Conservation (phyloP, 2,797 vertebrate genomes). For the Vespertilio murinus region DNA sequence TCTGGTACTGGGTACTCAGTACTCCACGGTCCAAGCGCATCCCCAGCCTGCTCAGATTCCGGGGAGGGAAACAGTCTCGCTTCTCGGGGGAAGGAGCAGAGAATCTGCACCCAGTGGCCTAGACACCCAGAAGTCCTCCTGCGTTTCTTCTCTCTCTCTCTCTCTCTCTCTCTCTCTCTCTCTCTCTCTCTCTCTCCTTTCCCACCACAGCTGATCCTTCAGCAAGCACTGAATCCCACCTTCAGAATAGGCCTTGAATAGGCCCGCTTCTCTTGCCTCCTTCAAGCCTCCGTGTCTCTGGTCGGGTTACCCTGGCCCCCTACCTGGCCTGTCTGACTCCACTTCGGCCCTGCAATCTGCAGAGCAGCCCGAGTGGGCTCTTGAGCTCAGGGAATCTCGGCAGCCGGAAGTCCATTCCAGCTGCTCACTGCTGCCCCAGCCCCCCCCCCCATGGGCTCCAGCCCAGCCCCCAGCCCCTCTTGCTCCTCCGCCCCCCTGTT, state of each 20-base stretch:
- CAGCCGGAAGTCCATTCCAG: background rate
- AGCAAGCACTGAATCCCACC: background rate
- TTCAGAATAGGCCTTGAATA: background rate
- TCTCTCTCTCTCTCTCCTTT: too few relatives aligned
- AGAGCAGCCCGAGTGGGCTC: background rate
- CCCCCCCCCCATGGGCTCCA: fast-evolving
- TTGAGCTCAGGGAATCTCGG: background rate
- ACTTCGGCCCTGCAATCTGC: too few relatives aligned
- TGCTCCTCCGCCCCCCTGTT: background rate
- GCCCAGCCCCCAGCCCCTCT: background rate
- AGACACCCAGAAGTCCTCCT: background rate
- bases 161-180: too few relatives aligned
- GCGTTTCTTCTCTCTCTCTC: background rate
- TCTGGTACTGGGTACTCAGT: background rate
- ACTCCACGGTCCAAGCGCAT: background rate
- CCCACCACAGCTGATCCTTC: background rate
- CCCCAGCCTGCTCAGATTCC: background rate
- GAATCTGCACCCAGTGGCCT: background rate
- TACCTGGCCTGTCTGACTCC: background rate
- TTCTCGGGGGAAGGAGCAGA: background rate
- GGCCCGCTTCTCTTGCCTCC: background rate
- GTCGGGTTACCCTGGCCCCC: background rate
- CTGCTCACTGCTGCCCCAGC: background rate
- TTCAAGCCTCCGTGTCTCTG: background rate
- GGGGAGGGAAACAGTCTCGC: fast-evolving